These are phyloP conservation scores for Notospermus geniculatus DNA, from an alignment of 1,140 invertebrate species.

Conservation along the genomic window DNA sequence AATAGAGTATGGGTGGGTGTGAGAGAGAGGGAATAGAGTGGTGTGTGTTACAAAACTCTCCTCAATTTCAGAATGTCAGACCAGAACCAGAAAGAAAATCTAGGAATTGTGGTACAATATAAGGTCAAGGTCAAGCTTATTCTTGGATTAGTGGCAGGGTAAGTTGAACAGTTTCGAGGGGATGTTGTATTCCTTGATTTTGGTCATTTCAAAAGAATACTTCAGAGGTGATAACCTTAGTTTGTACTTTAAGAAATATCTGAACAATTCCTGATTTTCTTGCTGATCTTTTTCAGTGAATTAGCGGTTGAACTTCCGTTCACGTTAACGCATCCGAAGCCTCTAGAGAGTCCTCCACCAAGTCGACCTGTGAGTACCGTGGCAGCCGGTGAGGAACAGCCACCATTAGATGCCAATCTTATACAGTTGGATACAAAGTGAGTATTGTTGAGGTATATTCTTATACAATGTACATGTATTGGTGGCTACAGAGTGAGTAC, in stretches of 20 bases:
- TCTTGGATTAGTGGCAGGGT: constrained; percentile 90
- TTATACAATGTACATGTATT: too few relatives aligned
- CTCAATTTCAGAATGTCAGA: constrained; percentile 50
- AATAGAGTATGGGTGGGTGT: too few relatives aligned
- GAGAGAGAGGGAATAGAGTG: too few relatives aligned
- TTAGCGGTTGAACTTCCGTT: constrained; percentile 96
- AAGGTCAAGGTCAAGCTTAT: constrained; percentile 98
- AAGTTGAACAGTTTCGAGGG: constrained; percentile 57
- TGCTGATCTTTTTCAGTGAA: constrained; percentile 78
- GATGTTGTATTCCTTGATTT: too few relatives aligned
- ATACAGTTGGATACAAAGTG: constrained; percentile 77
- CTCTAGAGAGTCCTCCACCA: constrained; percentile 46
- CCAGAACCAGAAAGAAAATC: constrained; percentile 57
- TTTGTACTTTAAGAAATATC: too few relatives aligned
- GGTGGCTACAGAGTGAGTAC: too few relatives aligned
- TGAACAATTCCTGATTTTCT: too few relatives aligned
- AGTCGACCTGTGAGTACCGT: constrained; percentile 43
- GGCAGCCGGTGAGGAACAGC: constrained; percentile 32
- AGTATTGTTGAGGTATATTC: constrained; percentile 17
- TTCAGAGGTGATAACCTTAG: too few relatives aligned
- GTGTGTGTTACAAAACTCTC: too few relatives aligned
- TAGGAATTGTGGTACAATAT: constrained; percentile 99
- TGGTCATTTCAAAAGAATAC: too few relatives aligned
- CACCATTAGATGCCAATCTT: constrained; percentile 76
- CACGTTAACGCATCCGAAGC: constrained; percentile 96